A percentile compares a stretch with the other conserved stretches of the same genome.
phyloP scores from a whole-genome alignment of 2,113 vertebrate species.

The Scolopax mira region DNA sequence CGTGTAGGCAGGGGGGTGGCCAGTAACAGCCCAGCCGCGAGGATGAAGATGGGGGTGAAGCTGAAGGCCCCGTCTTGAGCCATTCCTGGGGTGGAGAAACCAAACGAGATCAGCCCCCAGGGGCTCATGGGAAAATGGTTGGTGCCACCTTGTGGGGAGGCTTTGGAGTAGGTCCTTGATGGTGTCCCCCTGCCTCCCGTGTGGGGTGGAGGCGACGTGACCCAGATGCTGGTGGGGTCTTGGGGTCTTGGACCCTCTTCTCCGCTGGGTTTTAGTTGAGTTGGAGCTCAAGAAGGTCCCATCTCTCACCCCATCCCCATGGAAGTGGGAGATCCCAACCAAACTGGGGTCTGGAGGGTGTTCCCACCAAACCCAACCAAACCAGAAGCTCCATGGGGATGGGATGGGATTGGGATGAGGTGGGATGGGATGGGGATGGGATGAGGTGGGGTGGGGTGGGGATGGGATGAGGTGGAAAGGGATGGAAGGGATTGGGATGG shows the following conservation, averaged over 20 bases:
- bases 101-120: neutral
- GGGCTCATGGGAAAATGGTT: accelerated
- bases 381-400: neutral
- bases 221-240: neutral
- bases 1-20: accelerated
- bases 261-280: neutral
- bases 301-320: neutral
- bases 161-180: neutral
- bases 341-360: neutral
- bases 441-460: too few relatives aligned
- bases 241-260: neutral
- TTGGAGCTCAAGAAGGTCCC: neutral
- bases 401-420: too few relatives aligned
- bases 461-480: too few relatives aligned
- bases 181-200: neutral
- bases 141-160: too few relatives aligned
- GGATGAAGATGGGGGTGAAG: neutral
- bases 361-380: neutral
- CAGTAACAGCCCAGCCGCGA: neutral
- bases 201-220: accelerated
- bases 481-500: too few relatives aligned
- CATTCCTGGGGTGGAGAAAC: neutral
- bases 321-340: neutral
- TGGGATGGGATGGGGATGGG: too few relatives aligned
- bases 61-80: neutral